Conservation (phyloP, 2,888 invertebrate species). For the Allolobophora icterica region DNA sequence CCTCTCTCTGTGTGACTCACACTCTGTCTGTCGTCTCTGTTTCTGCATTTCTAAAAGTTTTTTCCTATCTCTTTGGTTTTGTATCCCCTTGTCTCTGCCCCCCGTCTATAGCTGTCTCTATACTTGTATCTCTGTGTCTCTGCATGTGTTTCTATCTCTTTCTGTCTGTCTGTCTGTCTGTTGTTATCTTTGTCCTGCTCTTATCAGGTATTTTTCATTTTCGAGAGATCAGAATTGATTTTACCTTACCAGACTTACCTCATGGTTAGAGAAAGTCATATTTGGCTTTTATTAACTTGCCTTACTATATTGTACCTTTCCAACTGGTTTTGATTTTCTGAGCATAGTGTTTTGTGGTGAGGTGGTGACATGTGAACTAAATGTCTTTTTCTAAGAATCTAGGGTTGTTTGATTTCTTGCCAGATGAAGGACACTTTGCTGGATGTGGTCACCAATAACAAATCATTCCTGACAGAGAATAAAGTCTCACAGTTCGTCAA, state of each 20-base stretch:
- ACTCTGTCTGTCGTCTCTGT: too few species aligned
- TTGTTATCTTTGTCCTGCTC: not conserved
- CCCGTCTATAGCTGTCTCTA: too few species aligned
- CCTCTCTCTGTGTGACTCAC: too few species aligned
- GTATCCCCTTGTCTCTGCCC: too few species aligned
- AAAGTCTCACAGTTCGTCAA: not conserved
- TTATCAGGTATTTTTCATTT: not conserved
- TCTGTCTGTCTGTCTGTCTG: too few species aligned
- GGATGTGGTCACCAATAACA: not conserved
- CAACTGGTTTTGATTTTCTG: not conserved
- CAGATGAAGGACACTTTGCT: not conserved
- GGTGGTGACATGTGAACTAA: not conserved
- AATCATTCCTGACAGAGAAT: not conserved
- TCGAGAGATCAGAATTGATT: not conserved
- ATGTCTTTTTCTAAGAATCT: not conserved
- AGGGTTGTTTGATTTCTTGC: not conserved
- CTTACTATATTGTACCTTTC: not conserved
- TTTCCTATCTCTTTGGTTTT: too few species aligned
- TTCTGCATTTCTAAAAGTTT: not conserved
- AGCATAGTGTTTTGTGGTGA: not conserved
- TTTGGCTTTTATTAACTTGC: not conserved
- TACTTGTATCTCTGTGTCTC: too few species aligned
- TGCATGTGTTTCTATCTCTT: too few species aligned
- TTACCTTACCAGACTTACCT: not conserved
- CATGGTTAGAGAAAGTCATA: not conserved